Evolutionary conservation across 2,113 vertebrate genomes (phyloP).

Genomic region (Ophiodon elongatus): DNA sequence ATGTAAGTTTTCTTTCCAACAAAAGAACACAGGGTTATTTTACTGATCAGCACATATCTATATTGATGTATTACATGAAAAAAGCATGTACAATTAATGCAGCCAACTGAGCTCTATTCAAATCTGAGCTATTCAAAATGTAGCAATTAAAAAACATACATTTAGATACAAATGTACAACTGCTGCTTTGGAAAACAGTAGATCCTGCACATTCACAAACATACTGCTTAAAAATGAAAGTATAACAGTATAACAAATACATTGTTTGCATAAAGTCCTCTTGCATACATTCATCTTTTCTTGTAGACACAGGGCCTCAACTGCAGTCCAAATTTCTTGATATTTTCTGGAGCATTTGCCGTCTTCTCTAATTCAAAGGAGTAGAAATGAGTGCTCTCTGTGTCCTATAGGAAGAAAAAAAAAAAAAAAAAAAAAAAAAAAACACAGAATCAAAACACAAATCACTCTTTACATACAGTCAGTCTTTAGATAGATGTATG

Average conservation of each 20-base stretch:
- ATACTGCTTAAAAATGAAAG: not conserved
- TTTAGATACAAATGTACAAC: conserved; percentile 16
- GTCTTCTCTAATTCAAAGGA: conserved; percentile 90
- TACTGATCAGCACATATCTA: not conserved
- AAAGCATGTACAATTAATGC: not conserved
- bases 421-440: too few species aligned
- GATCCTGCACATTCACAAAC: not conserved
- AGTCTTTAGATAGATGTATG: not conserved
- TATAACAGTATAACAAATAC: not conserved
- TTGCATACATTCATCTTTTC: conserved; percentile 88
- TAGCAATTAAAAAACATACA: not conserved
- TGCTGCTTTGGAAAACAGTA: not conserved
- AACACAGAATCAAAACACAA: not conserved
- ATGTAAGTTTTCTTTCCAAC: conserved; percentile 1
- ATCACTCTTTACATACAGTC: not conserved
- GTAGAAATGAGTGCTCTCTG: conserved; percentile 90
- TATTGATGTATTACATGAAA: not conserved
- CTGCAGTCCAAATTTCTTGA: conserved; percentile 79
- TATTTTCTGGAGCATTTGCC: conserved; percentile 56
- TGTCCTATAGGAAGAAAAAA: conserved; percentile 82
- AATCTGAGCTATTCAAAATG: conserved; percentile 2
- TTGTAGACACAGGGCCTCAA: conserved; percentile 93
- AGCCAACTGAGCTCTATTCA: not conserved
- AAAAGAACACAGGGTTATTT: not conserved
- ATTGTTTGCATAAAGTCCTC: not conserved